Evolutionary conservation across 2,888 invertebrate genomes (phyloP).

Genomic region (Acronicta psi): DNA sequence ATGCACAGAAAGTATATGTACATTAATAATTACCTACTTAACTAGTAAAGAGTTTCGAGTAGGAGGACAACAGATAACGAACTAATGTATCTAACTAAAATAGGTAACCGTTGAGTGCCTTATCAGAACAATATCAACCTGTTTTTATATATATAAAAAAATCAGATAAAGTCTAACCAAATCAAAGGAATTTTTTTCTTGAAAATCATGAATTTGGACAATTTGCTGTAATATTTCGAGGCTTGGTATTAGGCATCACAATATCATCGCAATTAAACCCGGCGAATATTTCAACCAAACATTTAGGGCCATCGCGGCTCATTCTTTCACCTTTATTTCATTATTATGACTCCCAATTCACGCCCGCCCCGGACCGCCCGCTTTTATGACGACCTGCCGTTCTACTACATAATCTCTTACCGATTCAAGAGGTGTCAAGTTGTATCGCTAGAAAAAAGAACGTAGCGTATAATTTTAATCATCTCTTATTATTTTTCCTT

Average conservation of each 20-base stretch:
- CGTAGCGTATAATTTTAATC: not conserved
- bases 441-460: constrained; percentile 9
- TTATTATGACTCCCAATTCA: constrained; percentile 68
- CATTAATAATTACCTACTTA: too few relatives aligned
- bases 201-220: too few relatives aligned
- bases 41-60: too few relatives aligned
- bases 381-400: constrained; percentile 59
- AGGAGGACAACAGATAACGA: too few relatives aligned
- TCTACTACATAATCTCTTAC: constrained; percentile 49
- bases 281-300: constrained; percentile 27
- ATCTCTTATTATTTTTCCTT: not conserved
- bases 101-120: too few relatives aligned
- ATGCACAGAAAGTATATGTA: too few relatives aligned
- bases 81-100: too few relatives aligned
- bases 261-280: constrained; percentile 15
- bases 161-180: too few relatives aligned
- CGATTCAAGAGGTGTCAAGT: constrained; percentile 27
- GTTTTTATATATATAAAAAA: too few relatives aligned
- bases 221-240: not conserved
- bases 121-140: too few relatives aligned
- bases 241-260: constrained; percentile 8
- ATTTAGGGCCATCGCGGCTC: constrained; percentile 53
- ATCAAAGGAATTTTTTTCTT: too few relatives aligned
- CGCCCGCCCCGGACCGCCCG: constrained; percentile 62
- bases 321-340: constrained; percentile 70